These are phyloP conservation scores for Lycophotia porphyrea DNA, from an alignment of 2,888 invertebrate species.

Conservation along the genomic window DNA sequence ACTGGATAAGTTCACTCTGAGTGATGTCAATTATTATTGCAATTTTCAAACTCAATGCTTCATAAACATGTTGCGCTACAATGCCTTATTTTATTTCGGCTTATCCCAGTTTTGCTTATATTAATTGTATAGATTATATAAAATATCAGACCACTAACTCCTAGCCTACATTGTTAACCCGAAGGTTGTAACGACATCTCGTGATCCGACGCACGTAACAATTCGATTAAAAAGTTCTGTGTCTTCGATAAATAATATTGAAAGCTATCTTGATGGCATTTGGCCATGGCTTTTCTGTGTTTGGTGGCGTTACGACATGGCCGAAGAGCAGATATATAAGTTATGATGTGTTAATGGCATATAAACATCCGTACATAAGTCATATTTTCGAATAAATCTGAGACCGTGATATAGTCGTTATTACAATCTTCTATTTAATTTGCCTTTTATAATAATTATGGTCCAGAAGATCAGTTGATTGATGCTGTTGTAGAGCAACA, in stretches of 20 bases:
- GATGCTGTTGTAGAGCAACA: background rate
- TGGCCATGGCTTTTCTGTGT: slow-evolving; percentile 84
- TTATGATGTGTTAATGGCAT: slow-evolving; percentile 57
- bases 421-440: background rate
- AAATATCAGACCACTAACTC: slow-evolving; percentile 24
- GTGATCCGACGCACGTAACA: slow-evolving; percentile 68
- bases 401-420: slow-evolving; percentile 5
- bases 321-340: slow-evolving; percentile 73
- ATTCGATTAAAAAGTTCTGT: slow-evolving; percentile 76
- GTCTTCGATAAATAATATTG: slow-evolving; percentile 79
- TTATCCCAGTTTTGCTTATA: background rate
- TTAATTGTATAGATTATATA: background rate
- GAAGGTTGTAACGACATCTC: slow-evolving; percentile 74
- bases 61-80: background rate
- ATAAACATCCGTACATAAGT: slow-evolving; percentile 22
- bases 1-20: background rate
- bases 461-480: background rate
- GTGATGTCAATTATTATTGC: background rate
- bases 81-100: background rate
- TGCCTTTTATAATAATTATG: background rate
- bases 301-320: slow-evolving; percentile 80
- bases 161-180: slow-evolving; percentile 64
- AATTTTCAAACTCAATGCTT: background rate
- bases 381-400: slow-evolving; percentile 13
- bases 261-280: slow-evolving; percentile 85